Evolutionary conservation across 1,140 invertebrate species (phyloP).

Genomic region (Palaemon carinicauda): DNA sequence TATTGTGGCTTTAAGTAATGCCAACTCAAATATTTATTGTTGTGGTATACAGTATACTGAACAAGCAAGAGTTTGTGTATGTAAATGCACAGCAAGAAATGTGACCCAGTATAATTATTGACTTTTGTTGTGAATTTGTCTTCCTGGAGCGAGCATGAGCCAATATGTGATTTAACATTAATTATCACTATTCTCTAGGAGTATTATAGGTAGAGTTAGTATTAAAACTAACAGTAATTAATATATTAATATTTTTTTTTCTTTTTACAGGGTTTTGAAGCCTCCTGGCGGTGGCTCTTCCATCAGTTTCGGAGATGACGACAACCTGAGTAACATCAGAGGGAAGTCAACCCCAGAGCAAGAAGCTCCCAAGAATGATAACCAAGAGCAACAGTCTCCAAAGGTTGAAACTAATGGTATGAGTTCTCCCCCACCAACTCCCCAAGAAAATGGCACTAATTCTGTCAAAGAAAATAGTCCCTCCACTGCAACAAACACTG

Average conservation of each 20-base stretch:
- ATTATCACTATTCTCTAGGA: too few species aligned
- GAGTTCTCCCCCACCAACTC: not conserved
- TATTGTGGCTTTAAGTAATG: too few species aligned
- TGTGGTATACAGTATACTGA: too few species aligned
- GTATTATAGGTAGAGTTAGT: too few species aligned
- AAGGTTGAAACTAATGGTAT: conserved; percentile 39
- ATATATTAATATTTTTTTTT: not conserved
- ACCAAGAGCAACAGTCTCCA: not conserved
- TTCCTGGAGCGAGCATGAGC: too few species aligned
- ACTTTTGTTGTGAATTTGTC: too few species aligned
- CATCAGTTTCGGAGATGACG: conserved; percentile 34
- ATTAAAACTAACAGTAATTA: not conserved
- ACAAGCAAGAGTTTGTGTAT: not conserved
- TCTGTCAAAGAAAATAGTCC: not conserved
- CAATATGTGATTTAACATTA: too few species aligned
- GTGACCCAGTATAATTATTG: too few species aligned
- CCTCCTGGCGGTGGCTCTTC: conserved; percentile 47
- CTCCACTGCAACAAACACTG: not conserved
- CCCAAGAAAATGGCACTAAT: not conserved
- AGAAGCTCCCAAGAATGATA: not conserved
- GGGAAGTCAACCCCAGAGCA: not conserved
- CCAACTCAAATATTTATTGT: too few species aligned
- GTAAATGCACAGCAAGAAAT: too few species aligned
- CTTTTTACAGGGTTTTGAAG: conserved; percentile 39
- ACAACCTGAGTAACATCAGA: not conserved